A percentile compares a stretch with the other conserved stretches of the same genome.
phyloP scores from a whole-genome alignment of 1,140 invertebrate species.

The Pararge aegeria region DNA sequence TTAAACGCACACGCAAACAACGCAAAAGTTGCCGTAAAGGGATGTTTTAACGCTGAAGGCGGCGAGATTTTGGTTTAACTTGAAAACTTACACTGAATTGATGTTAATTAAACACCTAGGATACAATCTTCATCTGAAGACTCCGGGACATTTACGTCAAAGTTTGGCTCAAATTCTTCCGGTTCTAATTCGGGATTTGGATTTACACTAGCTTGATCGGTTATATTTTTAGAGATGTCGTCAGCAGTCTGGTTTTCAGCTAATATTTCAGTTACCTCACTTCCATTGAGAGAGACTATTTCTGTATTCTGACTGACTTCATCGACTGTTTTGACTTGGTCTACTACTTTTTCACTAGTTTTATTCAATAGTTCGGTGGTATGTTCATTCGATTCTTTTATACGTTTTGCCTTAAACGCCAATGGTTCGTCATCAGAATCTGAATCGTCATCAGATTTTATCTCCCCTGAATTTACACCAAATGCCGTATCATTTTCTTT shows the following conservation, averaged over 20 bases:
- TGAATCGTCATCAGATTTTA: conserved; percentile 11
- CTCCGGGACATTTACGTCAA: conserved; percentile 6
- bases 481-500: not conserved
- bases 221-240: not conserved
- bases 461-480: not conserved
- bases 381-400: not conserved
- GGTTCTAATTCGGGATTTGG: conserved; percentile 1
- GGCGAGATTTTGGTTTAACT: no score
- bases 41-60: no score
- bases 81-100: no score
- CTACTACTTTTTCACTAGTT: no score
- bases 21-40: no score
- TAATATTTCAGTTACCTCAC: not conserved
- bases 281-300: not conserved
- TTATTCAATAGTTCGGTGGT: not conserved
- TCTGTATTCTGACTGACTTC: not conserved
- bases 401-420: conserved; percentile 47
- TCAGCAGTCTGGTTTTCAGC: not conserved
- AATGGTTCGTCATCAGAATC: conserved; percentile 65
- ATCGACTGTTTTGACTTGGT: not conserved
- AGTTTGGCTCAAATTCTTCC: conserved; percentile 3
- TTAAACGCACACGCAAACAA: no score
- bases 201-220: not conserved
- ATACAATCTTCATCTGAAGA: conserved; percentile 41
- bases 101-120: conserved; percentile 29